Conservation (phyloP, 2,797 vertebrate genomes). For the Myotis planiceps region DNA sequence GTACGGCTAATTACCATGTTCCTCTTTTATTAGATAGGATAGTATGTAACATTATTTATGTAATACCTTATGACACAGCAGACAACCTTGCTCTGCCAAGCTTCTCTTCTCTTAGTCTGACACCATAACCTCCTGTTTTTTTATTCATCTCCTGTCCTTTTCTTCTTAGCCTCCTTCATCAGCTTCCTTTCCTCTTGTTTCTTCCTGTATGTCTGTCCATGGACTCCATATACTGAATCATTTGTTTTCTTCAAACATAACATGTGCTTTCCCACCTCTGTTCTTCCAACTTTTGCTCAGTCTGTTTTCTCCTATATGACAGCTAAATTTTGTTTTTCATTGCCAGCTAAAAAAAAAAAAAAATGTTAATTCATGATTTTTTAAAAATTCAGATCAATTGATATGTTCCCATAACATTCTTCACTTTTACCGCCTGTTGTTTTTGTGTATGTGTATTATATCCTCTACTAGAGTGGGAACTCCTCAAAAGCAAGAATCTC, state of each 20-base stretch:
- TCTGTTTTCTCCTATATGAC: background rate
- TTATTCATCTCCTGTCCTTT: background rate
- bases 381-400: background rate
- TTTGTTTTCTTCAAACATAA: background rate
- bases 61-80: background rate
- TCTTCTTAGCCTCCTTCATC: background rate
- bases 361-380: slow-evolving; percentile 29
- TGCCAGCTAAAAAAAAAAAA: background rate
- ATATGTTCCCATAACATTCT: background rate
- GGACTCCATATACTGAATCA: no score
- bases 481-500: background rate
- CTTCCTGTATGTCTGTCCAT: background rate
- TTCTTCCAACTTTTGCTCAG: background rate
- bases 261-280: background rate
- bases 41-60: background rate
- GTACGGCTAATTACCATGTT: no score
- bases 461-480: background rate
- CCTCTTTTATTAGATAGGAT: no score
- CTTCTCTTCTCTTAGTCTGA: background rate
- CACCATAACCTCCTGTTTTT: background rate
- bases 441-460: background rate
- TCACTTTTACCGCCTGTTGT: background rate
- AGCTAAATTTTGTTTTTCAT: background rate
- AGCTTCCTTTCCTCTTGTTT: background rate
- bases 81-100: background rate